Conservation (phyloP, 92 coral and sea anemone genomes). For the Zoanthus solanderi region DNA sequence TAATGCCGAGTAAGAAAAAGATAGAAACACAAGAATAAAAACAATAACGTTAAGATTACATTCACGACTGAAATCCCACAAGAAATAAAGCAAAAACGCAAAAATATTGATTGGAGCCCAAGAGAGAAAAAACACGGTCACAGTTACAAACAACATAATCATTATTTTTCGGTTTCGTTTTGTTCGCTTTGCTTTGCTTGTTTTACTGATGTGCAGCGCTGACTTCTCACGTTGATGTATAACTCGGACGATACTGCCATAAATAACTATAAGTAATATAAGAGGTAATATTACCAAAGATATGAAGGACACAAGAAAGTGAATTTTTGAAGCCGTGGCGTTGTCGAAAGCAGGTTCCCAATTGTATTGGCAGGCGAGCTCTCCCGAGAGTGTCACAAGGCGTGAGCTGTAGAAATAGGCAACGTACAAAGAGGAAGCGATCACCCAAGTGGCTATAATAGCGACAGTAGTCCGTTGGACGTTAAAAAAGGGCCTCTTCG, state of each 20-base stretch:
- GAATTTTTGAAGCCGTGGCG: constrained; percentile 18
- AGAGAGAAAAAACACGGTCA: constrained; percentile 25
- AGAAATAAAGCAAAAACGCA: constrained; percentile 19
- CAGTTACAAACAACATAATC: background rate
- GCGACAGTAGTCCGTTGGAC: background rate
- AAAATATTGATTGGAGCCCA: constrained; percentile 32
- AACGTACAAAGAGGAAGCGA: constrained; percentile 24
- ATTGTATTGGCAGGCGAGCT: background rate
- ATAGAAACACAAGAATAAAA: constrained; percentile 23
- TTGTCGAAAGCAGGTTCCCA: constrained; percentile 43
- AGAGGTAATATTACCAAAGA: background rate
- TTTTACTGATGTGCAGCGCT: background rate
- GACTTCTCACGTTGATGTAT: constrained; percentile 6
- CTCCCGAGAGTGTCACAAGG: background rate
- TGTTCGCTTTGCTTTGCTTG: constrained; percentile 10
- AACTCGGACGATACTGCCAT: constrained; percentile 6
- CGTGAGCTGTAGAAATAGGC: constrained; percentile 35
- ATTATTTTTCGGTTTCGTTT: constrained; percentile 27
- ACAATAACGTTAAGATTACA: constrained; percentile 27
- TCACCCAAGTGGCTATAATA: constrained; percentile 26
- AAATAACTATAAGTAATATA: background rate
- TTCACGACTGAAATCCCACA: constrained; percentile 33
- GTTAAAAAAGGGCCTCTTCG: constrained; percentile 9
- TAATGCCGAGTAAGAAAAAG: constrained; percentile 38
- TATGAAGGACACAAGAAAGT: constrained; percentile 18